Evolutionary conservation across 2,888 invertebrate genomes (phyloP).

Genomic region (Oscheius onirici): DNA sequence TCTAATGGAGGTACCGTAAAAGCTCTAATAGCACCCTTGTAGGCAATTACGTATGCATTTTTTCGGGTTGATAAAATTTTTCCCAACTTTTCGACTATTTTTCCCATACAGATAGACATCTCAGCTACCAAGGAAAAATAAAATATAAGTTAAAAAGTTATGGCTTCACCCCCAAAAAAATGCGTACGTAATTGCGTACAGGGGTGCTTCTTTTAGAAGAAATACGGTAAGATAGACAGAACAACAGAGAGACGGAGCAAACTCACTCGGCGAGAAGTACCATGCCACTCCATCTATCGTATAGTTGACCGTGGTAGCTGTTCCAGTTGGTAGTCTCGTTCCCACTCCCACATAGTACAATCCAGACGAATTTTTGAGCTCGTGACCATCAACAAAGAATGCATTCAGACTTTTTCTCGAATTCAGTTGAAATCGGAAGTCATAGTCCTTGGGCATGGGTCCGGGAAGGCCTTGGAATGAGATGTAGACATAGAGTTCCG

Average conservation of each 20-base stretch:
- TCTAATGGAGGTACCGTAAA: too few relatives aligned
- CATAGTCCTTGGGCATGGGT: constrained; percentile 42
- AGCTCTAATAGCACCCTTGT: too few relatives aligned
- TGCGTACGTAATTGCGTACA: too few relatives aligned
- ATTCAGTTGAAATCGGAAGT: constrained; percentile 38
- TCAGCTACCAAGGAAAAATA: too few relatives aligned
- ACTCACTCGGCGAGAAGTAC: not conserved
- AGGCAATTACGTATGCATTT: too few relatives aligned
- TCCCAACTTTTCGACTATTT: too few relatives aligned
- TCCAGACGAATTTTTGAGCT: constrained; percentile 53
- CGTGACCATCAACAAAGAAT: constrained; percentile 38
- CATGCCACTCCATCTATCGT: constrained; percentile 11
- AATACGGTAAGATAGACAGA: not conserved
- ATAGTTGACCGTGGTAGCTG: constrained; percentile 22
- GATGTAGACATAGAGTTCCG: constrained; percentile 47
- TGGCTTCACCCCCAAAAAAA: too few relatives aligned
- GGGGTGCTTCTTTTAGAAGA: too few relatives aligned
- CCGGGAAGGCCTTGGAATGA: constrained; percentile 57
- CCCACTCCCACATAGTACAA: constrained; percentile 57
- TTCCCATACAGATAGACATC: too few relatives aligned
- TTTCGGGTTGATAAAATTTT: too few relatives aligned
- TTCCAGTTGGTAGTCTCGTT: constrained; percentile 19
- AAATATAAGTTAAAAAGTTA: too few relatives aligned
- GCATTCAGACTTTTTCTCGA: constrained; percentile 31
- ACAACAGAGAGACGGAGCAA: not conserved